Percentiles rank a stretch among this genome's conserved stretches.
Conservation (phyloP, 35 echinoderm and acorn worm species). For the Strongylocentrotus purpuratus region DNA sequence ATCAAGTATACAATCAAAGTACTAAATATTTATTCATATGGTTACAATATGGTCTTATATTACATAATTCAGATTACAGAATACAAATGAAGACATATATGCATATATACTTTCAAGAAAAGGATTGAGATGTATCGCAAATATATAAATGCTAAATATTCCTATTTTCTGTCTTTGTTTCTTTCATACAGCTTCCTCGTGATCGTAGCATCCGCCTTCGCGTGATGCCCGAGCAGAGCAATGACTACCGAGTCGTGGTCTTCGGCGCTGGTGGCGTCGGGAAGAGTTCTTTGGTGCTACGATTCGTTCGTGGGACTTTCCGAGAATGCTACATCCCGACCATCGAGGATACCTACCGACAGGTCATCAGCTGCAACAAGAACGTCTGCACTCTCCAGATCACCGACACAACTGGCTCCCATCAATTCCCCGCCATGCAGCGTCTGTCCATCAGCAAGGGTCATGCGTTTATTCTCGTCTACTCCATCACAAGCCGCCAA, state of each 20-base stretch:
- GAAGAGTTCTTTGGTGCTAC: conserved; percentile 94
- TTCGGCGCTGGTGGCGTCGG: conserved; percentile 98
- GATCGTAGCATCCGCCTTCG: conserved; percentile 97
- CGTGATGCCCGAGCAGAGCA: conserved; percentile 99
- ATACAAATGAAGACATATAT: too few relatives aligned
- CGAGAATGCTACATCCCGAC: conserved; percentile 97
- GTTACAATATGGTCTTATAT: too few relatives aligned
- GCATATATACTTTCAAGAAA: too few relatives aligned
- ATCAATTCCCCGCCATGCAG: conserved; percentile 99
- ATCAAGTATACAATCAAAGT: too few relatives aligned
- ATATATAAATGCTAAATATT: background rate
- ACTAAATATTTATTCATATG: too few relatives aligned
- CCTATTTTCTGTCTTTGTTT: conserved; percentile 57
- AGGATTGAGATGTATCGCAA: background rate
- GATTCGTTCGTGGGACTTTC: conserved; percentile 97
- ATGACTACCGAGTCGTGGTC: conserved; percentile 95
- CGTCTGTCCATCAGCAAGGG: conserved; percentile 96
- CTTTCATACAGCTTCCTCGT: conserved; percentile 81
- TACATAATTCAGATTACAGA: too few relatives aligned
- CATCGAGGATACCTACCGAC: conserved; percentile 97
- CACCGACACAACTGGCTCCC: conserved; percentile 96
- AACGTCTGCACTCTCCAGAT: conserved; percentile 98
- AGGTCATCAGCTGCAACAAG: conserved; percentile 99
- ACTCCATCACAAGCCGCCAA: conserved; percentile 96
- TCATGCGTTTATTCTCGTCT: conserved; percentile 98